Conservation (phyloP, 2,888 invertebrate species). For the Molorchus minor region DNA sequence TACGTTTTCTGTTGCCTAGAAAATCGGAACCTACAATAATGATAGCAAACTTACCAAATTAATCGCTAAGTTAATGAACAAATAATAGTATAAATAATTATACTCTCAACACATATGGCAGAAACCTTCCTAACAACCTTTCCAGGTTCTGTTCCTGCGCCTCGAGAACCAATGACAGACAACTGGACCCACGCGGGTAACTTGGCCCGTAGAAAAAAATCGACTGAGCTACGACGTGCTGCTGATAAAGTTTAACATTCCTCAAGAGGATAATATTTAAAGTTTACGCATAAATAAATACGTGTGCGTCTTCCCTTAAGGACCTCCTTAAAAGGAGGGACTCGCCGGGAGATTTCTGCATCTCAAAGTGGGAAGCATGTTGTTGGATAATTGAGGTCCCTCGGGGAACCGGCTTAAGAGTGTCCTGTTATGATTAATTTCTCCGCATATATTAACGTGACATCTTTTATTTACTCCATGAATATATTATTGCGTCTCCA, state of each 20-base stretch:
- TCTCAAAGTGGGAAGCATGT: conserved; percentile 21
- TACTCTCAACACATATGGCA: too few relatives aligned
- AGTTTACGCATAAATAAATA: conserved; percentile 48
- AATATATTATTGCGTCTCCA: conserved; percentile 29
- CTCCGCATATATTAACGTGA: conserved; percentile 34
- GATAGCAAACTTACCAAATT: too few relatives aligned
- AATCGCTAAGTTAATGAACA: too few relatives aligned
- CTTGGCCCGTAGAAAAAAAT: too few relatives aligned
- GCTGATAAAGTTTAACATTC: conserved; percentile 40
- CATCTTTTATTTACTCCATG: conserved; percentile 36
- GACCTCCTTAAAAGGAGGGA: conserved; percentile 23
- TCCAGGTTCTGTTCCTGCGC: too few relatives aligned
- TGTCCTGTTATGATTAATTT: conserved; percentile 37
- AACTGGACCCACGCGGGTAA: too few relatives aligned
- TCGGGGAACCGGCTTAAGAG: conserved; percentile 28
- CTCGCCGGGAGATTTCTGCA: conserved; percentile 15
- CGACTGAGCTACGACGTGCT: too few relatives aligned
- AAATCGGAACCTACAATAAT: too few relatives aligned
- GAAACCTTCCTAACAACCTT: too few relatives aligned
- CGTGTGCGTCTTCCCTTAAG: conserved; percentile 37
- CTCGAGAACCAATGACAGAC: too few relatives aligned
- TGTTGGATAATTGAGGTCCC: conserved; percentile 35
- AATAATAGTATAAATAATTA: too few relatives aligned
- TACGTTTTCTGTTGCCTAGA: too few relatives aligned
- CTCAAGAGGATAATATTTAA: conserved; percentile 50